A percentile compares a stretch with the other conserved stretches of the same genome.
Conservation (phyloP, 2,113 vertebrate species). For the Chlorocebus sabaeus region DNA sequence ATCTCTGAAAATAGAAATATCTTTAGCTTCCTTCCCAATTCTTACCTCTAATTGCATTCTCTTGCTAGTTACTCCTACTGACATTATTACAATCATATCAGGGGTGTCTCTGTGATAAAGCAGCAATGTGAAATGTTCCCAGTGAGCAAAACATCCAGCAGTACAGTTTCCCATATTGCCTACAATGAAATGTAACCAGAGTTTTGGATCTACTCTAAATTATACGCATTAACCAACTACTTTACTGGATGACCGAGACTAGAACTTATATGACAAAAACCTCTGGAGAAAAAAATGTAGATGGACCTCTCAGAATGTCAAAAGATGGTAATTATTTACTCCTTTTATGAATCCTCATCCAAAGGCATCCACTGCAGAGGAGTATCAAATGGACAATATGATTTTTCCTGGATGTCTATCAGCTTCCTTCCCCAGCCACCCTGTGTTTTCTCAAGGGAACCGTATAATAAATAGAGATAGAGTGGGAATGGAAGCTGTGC, state of each 20-base stretch:
- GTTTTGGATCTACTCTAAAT: neutral
- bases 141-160: neutral
- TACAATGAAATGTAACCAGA: neutral
- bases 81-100: neutral
- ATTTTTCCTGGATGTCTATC: neutral
- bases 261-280: neutral
- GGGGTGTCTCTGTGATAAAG: neutral
- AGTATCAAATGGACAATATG: neutral
- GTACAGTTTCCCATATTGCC: neutral
- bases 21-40: neutral
- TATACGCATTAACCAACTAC: neutral
- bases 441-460: neutral
- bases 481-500: neutral
- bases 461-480: neutral
- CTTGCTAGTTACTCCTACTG: neutral
- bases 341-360: neutral
- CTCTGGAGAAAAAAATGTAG: neutral
- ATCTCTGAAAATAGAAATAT: neutral
- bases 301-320: neutral
- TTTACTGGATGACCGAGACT: neutral
- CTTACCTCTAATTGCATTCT: neutral
- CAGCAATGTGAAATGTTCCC: neutral
- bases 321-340: neutral
- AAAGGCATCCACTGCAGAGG: neutral
- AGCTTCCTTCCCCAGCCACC: neutral